Base-by-base conservation (phyloP, 2,113 vertebrate genomes). In the Xiphias gladius region DNA sequence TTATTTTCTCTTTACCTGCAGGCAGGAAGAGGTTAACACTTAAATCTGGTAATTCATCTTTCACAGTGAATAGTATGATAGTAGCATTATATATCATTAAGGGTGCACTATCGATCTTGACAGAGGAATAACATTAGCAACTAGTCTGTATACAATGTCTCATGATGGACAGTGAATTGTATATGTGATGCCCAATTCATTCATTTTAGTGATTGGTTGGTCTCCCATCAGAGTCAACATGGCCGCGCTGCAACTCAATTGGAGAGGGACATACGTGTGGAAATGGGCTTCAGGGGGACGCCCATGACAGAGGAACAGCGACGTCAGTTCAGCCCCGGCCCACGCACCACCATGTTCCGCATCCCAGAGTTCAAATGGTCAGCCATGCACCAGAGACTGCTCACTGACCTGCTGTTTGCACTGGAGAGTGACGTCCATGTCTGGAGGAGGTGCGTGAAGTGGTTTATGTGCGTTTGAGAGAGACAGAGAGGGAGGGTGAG, bases 321-420 rank as follows among this genome's bases (percentile, higher is more conserved):
- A 0, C 95, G 96, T 1, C 97, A 99, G 93, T 99, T 99, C 89
- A 99, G 98, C 89, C 98, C 98, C 0, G 98, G 98, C 6, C 98
- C 98, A 6, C 97, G 97, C 70, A 99, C 98, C 26, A 99, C 98
- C 3, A 99, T 99, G 98, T 99, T 99, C 90, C 98, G 98, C 32
- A 99, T 99, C 87, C 98, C 98, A 16, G 98, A 99, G 91, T 99
- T 99, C 93, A 99, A 99, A 83, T 99, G 98, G 98, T 99, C 98
- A 14, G 93, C 96, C 37, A 97, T 99, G 98, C 98, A 99, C 90
- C 98, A 99, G 93, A 94, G 98, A 28, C 96, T 99, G 24, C 96
- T 99, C 79, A 98, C 97, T 4, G 98, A 99, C 90, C 90, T 99
- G 91, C 96, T 99, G 5, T 99, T 99, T 89, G 97, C 98, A 6